Base-by-base conservation (phyloP, 2,113 vertebrate species). In the Clupea harengus region DNA sequence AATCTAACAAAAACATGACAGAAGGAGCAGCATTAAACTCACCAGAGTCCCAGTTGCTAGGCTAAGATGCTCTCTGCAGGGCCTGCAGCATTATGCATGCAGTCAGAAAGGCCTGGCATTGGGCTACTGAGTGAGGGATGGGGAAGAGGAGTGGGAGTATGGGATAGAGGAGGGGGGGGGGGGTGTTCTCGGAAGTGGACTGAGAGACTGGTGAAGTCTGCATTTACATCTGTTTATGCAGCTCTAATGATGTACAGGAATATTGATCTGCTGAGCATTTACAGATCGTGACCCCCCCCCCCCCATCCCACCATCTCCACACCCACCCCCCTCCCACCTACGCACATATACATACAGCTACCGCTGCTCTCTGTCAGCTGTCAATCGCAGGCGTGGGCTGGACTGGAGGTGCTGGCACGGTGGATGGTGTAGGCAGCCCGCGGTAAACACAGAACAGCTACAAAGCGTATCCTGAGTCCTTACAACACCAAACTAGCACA, bases 221-320 rank as follows among this genome's bases (percentile, higher is more conserved):
- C 83, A 28, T 84, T 85, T 81, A 78, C 88, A 89, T 93, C 89
- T 92, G 91, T 91, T 91, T 91, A 46, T 88, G 86, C 85, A 81
- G 13, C 82, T 87, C 83, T 91, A 88, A 90, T 92, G 90, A 87
- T 64, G 47, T 87, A 45, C 87, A 87, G 86, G 87, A 52, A 81
- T 88, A 92, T 92, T 87, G 92, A 93, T 93, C 90, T 90, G 85
- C 83, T 44, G 90, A 92, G 86, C 87, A 83, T 39, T 39, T 88
- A 85, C 87, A 90, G 85, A 87, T 72, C 86, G 57, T 85, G 80
- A 64, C 87, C 85, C 72, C 72, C 0, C 28, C 28, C 28, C 32
- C 4, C n/a, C 72, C 39, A 15, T 32, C 28, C 64, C 3, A 72
- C 64, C 7, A 10, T 32, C 28, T 32, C 3, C 64, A 1, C 72